phyloP scores from a whole-genome alignment of 2,797 vertebrate species.

The Clarias pachynema region DNA sequence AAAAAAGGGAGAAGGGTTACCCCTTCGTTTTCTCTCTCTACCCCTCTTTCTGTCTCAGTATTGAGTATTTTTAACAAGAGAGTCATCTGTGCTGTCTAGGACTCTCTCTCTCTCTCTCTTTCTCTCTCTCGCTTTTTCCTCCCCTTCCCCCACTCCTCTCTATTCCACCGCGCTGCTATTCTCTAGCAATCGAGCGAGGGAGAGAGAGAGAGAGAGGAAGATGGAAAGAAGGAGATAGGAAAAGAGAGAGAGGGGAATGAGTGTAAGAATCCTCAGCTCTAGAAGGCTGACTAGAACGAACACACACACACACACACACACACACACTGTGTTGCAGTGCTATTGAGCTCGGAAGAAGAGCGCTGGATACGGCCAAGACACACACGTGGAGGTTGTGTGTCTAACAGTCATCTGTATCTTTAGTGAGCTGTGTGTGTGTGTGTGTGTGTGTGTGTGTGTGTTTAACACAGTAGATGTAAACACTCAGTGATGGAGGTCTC shows the following conservation, averaged over 20 bases:
- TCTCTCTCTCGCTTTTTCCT: background rate
- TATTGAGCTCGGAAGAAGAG: slow-evolving; percentile 1
- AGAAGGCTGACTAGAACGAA: slow-evolving; percentile 55
- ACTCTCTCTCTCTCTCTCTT: background rate
- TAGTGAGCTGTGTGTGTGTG: background rate
- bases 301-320: slow-evolving; percentile 39
- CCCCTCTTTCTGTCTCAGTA: background rate
- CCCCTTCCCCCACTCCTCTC: slow-evolving; percentile 53
- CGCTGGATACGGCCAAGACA: background rate
- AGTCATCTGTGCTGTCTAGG: background rate
- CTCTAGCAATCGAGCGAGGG: slow-evolving; percentile 34
- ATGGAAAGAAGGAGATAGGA: background rate
- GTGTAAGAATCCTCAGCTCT: slow-evolving; percentile 31
- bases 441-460: slow-evolving; percentile 1
- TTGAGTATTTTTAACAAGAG: background rate
- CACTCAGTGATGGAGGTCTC: background rate
- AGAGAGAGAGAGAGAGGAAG: slow-evolving; percentile 43
- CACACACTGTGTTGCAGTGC: slow-evolving; percentile 46
- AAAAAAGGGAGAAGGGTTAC: background rate
- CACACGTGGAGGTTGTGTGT: background rate
- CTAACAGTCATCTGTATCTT: background rate
- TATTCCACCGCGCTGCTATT: slow-evolving; percentile 53
- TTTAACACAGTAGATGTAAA: slow-evolving; percentile 1
- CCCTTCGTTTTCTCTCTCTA: background rate
- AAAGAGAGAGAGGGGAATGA: slow-evolving; percentile 31